phyloP scores from a whole-genome alignment of 2,888 invertebrate species.

The Tridacna gigas region DNA sequence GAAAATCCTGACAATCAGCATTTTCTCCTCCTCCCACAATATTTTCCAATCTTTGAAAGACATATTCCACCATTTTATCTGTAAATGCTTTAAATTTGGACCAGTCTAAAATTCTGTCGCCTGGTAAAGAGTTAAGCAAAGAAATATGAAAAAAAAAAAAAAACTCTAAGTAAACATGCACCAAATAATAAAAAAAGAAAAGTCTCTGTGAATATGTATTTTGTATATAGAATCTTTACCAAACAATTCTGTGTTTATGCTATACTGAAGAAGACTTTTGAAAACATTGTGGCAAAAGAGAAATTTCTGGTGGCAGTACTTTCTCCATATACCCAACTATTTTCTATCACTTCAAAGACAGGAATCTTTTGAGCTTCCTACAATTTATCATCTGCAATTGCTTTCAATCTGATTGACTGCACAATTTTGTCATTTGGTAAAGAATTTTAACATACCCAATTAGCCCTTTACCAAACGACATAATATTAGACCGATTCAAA shows the following conservation, averaged over 20 bases:
- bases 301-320: background rate
- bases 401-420: background rate
- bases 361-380: background rate
- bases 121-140: too few species aligned
- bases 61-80: too few species aligned
- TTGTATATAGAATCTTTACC: too few species aligned
- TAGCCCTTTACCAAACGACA: background rate
- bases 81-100: too few species aligned
- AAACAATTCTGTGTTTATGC: too few species aligned
- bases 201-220: too few species aligned
- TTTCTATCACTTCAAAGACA: background rate
- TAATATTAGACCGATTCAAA: background rate
- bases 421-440: background rate
- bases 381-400: background rate
- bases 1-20: background rate
- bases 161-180: too few species aligned
- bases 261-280: background rate
- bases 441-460: background rate
- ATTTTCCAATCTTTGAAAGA: too few species aligned
- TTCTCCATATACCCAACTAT: background rate
- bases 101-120: too few species aligned
- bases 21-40: background rate
- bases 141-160: too few species aligned
- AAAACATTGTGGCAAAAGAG: background rate
- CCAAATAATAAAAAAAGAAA: too few species aligned